These are phyloP conservation scores for Eristalis intricaria DNA, from an alignment of 2,888 invertebrate genomes.

Conservation along the genomic window DNA sequence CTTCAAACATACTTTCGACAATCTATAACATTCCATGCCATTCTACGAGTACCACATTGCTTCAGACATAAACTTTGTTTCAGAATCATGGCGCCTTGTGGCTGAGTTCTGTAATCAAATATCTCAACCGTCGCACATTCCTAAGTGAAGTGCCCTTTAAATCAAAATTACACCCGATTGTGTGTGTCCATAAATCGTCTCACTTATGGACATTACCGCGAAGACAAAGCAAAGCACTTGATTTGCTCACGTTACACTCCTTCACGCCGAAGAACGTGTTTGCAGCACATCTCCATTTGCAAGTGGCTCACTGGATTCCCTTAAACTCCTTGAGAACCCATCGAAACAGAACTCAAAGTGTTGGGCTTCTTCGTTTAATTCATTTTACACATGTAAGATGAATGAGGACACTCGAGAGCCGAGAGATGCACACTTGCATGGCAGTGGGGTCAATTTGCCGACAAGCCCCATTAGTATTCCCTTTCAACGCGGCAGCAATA, in stretches of 20 bases:
- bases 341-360: neutral
- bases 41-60: too few relatives aligned
- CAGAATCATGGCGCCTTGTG: neutral
- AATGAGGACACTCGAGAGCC: neutral
- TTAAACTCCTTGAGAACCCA: neutral
- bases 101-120: neutral
- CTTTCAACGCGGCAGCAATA: constrained; percentile 17
- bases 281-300: neutral
- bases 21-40: too few relatives aligned
- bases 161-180: neutral
- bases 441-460: neutral
- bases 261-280: neutral
- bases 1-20: too few relatives aligned
- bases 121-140: neutral
- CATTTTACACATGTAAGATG: constrained; percentile 9
- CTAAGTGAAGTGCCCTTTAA: neutral
- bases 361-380: neutral
- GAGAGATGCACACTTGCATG: neutral
- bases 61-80: neutral
- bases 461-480: constrained; percentile 48
- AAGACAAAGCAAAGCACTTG: neutral
- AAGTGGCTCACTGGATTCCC: neutral
- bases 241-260: neutral
- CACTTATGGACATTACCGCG: neutral
- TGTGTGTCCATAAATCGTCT: neutral